Base-by-base conservation (phyloP, 2,797 vertebrate species). In the Poeciliopsis infans region DNA sequence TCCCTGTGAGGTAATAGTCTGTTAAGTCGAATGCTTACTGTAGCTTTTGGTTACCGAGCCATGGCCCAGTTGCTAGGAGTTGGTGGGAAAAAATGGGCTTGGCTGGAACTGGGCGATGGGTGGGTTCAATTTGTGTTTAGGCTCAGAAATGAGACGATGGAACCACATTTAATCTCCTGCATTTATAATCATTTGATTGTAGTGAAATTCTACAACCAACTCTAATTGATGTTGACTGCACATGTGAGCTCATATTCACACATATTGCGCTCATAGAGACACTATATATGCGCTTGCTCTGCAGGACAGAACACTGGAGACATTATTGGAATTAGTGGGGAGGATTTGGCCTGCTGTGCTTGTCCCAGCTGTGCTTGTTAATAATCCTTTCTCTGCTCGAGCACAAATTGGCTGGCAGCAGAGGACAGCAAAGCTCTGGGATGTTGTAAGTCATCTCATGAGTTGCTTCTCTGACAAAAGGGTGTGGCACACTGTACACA, bases 1-100 rank as follows among this genome's bases (percentile, higher is more conserved):
- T 95, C 88, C 93, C 77, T 88, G 86, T 93, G 93, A 95, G 92
- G 91, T 95, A 94, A 95, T 94, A 90, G 92, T 87, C 86, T 92
- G 88, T 92, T 92, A 91, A 90, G 85, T 86, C 83, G 85, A 87
- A 85, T 86, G 89, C 91, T 84, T 76, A 83, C 86, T 88, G 89
- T 92, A 87, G 85, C 81, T 88, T 79, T 87, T 92, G 88, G 89
- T 91, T 86, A 87, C 84, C 64, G 79, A 90, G 79, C 87, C 85
- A 84, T 81, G 83, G 82, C 82, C 68, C 31, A 11, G 83, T 89
- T 90, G 80, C 86, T 76, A 80, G 49, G 85, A 81, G 53, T 84
- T 81, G 85, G 81, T 89, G 91, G 86, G 81, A 78, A 86, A 83
- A 46, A 78, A 57, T 11, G 75, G 82, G 81, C 55, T 89, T 78